Evolutionary conservation across 2,113 vertebrate species (phyloP), one percentile per base, ranked within the genome.

Genomic region (Amazona vittata): DNA sequence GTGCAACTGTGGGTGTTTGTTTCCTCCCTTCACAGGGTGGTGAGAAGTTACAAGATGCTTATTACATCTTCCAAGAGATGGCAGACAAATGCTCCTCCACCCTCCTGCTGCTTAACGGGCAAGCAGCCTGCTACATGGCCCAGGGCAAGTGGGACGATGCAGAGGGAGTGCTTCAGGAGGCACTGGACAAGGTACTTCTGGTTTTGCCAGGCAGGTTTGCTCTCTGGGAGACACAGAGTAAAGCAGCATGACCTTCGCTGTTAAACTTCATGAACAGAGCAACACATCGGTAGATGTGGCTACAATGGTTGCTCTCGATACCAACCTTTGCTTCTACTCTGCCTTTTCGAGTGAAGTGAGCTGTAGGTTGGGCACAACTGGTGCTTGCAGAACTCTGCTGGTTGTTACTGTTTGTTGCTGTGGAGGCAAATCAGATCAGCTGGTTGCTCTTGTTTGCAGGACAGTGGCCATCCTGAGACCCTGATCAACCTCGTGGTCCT

Each of bases 1-100:
- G 9, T 55, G 44, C 26, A 22, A 4, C 47, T 2, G 7, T 1
- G 35, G 28, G 12, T 69, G 74, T 53, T 31, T 33, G 37, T 83
- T 20, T 62, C 28, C 13, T 76, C 69, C 26, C 43, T 76, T 60
- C 57, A 4, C 97, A 99, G 99, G 99, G 99, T 2, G 99, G 99
- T 5, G 99, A 99, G 93, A 99, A 99, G 96, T 94, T 99, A 44
- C 99, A 99, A 90, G 99, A 99, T 2, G 99, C 99, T 29, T 99
- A 99, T 93, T 99, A 99, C 98, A 99, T 99, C 97, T 99, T 99
- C 98, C 99, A 99, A 88, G 99, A 99, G 98, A 98, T 99, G 99
- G 98, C 99, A 1, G 99, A 99, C 94, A 99, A 99, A 73, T 99
- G 99, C 94, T 99, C 98, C 0, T 76, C 99, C 33, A 99, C 99